Percentiles rank a stretch among this genome's conserved stretches.
These are phyloP conservation scores for Brachionus koreanus DNA, from an alignment of 1,140 invertebrate genomes.

Conservation along the genomic window DNA sequence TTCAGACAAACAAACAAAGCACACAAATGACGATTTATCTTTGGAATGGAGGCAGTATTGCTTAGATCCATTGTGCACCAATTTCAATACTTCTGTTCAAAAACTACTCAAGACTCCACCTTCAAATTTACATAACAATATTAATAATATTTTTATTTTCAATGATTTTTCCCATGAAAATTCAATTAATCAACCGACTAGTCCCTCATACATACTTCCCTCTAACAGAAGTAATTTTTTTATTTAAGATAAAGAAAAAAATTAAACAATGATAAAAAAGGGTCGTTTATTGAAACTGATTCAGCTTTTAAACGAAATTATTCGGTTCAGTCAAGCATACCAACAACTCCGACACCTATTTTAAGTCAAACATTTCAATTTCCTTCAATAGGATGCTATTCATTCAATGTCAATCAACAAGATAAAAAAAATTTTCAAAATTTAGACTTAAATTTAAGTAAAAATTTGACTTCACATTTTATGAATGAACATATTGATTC, in stretches of 20 bases:
- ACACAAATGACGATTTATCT: background rate
- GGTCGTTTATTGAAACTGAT: background rate
- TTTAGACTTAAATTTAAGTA: background rate
- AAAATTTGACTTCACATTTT: conserved; percentile 34
- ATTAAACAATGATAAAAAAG: no score
- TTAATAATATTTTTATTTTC: background rate
- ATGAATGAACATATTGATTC: background rate
- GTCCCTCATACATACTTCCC: background rate
- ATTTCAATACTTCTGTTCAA: conserved; percentile 24
- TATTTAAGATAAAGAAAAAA: no score
- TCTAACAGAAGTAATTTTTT: background rate
- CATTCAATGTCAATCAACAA: background rate
- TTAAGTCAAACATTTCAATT: background rate
- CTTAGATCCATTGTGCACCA: conserved; percentile 28
- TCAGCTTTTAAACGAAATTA: background rate
- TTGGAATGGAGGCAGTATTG: conserved; percentile 35
- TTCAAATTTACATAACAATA: background rate
- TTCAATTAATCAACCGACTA: background rate
- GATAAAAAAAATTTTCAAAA: background rate
- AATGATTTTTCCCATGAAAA: background rate
- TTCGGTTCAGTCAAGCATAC: background rate
- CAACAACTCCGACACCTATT: background rate
- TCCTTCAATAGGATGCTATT: background rate
- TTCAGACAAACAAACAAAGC: conserved; percentile 6
- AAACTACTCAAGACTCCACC: background rate